Percentiles rank a stretch among this genome's conserved stretches.
phyloP scores from a whole-genome alignment of 2,888 invertebrate species.

The Euplexia lucipara region DNA sequence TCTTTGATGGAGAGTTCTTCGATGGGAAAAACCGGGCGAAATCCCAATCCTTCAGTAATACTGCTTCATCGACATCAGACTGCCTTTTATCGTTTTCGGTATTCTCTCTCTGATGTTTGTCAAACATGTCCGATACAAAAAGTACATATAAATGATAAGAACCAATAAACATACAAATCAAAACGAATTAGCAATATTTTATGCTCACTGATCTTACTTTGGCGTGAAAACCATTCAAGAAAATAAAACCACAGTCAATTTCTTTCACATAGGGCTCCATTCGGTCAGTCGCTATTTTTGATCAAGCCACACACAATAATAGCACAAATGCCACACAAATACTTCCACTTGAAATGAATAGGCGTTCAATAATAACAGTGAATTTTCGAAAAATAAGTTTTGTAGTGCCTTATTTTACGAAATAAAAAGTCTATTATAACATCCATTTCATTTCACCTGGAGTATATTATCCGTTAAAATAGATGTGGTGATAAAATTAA shows the following conservation, averaged over 20 bases:
- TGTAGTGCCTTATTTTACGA: constrained; percentile 27
- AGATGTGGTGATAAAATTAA: constrained; percentile 55
- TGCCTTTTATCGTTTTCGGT: constrained; percentile 82
- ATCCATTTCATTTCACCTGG: constrained; percentile 55
- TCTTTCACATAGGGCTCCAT: constrained; percentile 49
- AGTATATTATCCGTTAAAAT: constrained; percentile 29
- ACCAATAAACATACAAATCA: constrained; percentile 65
- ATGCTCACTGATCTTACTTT: constrained; percentile 90
- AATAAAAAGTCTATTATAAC: constrained; percentile 13
- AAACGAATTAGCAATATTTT: constrained; percentile 61
- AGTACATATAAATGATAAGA: constrained; percentile 83
- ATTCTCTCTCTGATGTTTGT: constrained; percentile 86
- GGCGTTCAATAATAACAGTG: constrained; percentile 14
- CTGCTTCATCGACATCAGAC: constrained; percentile 94
- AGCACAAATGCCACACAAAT: constrained; percentile 58
- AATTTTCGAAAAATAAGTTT: constrained; percentile 33
- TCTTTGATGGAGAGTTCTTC: constrained; percentile 88
- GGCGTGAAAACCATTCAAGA: constrained; percentile 80
- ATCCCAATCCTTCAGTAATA: constrained; percentile 96
- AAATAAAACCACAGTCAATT: constrained; percentile 46
- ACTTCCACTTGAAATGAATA: constrained; percentile 50
- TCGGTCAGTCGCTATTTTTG: constrained; percentile 54
- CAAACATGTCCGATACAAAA: constrained; percentile 86
- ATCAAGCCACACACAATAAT: constrained; percentile 63
- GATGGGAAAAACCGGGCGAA: constrained; percentile 95